These are phyloP conservation scores for Drosophila pruinosa DNA, from an alignment of 1,140 invertebrate genomes.

Conservation along the genomic window DNA sequence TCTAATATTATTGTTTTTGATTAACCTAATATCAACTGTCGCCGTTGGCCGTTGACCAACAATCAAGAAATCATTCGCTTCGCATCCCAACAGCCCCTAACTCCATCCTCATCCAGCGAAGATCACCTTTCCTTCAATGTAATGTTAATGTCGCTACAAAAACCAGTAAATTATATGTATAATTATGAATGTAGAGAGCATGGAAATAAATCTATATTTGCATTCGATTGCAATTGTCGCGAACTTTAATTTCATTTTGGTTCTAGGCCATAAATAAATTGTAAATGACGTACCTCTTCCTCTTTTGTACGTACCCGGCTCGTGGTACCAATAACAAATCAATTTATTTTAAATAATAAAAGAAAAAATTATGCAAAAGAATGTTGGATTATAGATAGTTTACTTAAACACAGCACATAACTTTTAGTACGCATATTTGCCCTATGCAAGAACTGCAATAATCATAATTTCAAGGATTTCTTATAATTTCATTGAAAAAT, in stretches of 20 bases:
- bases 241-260: background rate
- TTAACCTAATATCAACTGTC: conserved; percentile 7
- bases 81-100: background rate
- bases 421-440: conserved; percentile 14
- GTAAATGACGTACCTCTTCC: background rate
- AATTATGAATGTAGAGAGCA: conserved; percentile 2
- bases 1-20: conserved; percentile 19
- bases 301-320: background rate
- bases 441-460: conserved; percentile 38
- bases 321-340: background rate
- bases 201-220: conserved; percentile 22
- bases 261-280: background rate
- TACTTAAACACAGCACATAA: conserved; percentile 20
- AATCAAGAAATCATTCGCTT: background rate
- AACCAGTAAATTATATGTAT: background rate
- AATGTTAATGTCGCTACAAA: background rate
- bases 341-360: conserved; percentile 6
- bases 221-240: background rate
- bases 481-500: conserved; percentile 25
- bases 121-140: background rate
- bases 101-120: background rate
- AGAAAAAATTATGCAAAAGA: background rate
- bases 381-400: conserved; percentile 24
- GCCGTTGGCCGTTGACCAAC: conserved; percentile 14
- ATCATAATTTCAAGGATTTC: conserved; percentile 3